A percentile compares a stretch with the other conserved stretches of the same genome.
These are phyloP conservation scores for Nephrocerus scutellatus DNA, from an alignment of 2,888 invertebrate genomes.

Conservation along the genomic window DNA sequence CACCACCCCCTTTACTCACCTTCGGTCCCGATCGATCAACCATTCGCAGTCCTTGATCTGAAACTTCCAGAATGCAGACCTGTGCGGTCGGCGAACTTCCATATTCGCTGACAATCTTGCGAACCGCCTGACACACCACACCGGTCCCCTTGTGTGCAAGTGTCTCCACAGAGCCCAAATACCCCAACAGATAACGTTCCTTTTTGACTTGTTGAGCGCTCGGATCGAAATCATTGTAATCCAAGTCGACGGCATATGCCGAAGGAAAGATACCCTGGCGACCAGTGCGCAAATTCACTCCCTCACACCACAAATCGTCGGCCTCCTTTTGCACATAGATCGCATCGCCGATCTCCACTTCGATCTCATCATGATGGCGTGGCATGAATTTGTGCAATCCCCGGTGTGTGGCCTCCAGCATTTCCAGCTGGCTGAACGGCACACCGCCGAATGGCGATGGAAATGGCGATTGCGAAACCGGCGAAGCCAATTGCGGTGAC, in stretches of 20 bases:
- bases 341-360: conserved; percentile 95
- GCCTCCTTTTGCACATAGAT: conserved; percentile 94
- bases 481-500: conserved; percentile 62
- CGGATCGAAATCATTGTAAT: conserved; percentile 92
- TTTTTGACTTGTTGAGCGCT: conserved; percentile 74
- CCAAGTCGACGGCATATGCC: conserved; percentile 94
- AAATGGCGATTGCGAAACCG: conserved; percentile 57
- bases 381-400: conserved; percentile 94
- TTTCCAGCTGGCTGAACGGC: conserved; percentile 72
- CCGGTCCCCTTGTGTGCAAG: conserved; percentile 95
- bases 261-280: conserved; percentile 94
- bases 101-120: conserved; percentile 70
- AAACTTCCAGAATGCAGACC: conserved; percentile 86
- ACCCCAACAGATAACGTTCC: conserved; percentile 83
- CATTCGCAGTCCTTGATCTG: conserved; percentile 93
- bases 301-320: conserved; percentile 97
- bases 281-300: conserved; percentile 89
- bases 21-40: conserved; percentile 69
- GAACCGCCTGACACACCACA: conserved; percentile 85
- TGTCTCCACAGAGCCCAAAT: conserved; percentile 94
- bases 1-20: conserved; percentile 35
- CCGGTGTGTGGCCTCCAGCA: conserved; percentile 89
- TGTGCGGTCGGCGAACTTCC: conserved; percentile 66
- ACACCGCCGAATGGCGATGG: conserved; percentile 64
- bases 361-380: conserved; percentile 90